Conservation (phyloP, 2,113 vertebrate species). For the Austrofundulus limnaeus region DNA sequence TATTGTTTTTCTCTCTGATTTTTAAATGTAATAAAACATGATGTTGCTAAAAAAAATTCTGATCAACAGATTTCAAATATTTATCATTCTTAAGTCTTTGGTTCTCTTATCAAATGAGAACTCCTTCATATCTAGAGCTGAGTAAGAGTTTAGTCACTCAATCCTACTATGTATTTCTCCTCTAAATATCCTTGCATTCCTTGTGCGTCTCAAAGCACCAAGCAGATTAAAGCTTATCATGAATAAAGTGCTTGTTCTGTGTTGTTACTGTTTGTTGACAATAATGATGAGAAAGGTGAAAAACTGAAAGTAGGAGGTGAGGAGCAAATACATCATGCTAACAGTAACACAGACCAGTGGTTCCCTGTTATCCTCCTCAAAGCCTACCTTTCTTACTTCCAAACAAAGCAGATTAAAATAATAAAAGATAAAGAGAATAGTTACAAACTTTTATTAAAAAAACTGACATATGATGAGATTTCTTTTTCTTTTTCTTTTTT, state of each 20-base stretch:
- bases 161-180: slow-evolving; percentile 49
- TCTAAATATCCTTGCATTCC: slow-evolving; percentile 52
- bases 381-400: too few relatives aligned
- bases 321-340: background rate
- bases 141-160: slow-evolving; percentile 14
- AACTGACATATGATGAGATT: too few relatives aligned
- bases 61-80: slow-evolving; percentile 5
- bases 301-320: slow-evolving; percentile 25
- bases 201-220: slow-evolving; percentile 43
- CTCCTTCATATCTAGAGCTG: background rate
- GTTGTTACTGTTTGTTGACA: slow-evolving; percentile 30
- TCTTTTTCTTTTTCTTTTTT: too few relatives aligned
- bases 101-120: slow-evolving; percentile 1
- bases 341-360: background rate
- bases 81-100: background rate
- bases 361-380: too few relatives aligned
- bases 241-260: slow-evolving; percentile 45
- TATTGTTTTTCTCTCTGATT: too few relatives aligned
- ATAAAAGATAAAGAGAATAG: too few relatives aligned
- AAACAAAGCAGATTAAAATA: too few relatives aligned
- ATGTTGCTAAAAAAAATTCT: too few relatives aligned
- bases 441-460: too few relatives aligned
- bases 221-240: slow-evolving; percentile 56
- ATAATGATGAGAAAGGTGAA: slow-evolving; percentile 5
- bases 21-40: background rate